These are phyloP conservation scores for Cheilosia vulpina DNA, from an alignment of 2,888 invertebrate genomes.

Conservation along the genomic window DNA sequence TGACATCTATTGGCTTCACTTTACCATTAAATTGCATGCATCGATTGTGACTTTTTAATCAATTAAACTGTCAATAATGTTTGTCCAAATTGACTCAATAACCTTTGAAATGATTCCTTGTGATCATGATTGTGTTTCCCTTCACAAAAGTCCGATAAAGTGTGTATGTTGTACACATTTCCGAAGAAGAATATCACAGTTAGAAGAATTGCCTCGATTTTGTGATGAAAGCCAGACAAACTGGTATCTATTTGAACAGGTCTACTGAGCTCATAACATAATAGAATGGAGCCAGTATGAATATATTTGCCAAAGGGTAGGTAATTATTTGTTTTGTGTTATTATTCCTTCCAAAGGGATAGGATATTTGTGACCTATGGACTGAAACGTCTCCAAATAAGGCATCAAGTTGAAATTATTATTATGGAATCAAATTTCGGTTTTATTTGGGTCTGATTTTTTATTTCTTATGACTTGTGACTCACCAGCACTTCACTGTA, in stretches of 20 bases:
- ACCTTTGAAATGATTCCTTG: not conserved
- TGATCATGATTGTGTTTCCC: no score
- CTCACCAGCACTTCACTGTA: slow-evolving; percentile 11
- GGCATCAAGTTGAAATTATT: slow-evolving; percentile 2
- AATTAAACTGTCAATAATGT: slow-evolving; percentile 19
- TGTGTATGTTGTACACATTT: no score
- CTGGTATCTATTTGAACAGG: slow-evolving; percentile 5
- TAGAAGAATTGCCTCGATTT: no score
- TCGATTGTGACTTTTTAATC: slow-evolving; percentile 16
- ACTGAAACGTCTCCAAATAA: slow-evolving; percentile 6
- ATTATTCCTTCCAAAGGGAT: not conserved
- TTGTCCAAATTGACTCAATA: slow-evolving; percentile 5
- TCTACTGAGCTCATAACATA: slow-evolving; percentile 13
- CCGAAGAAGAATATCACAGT: no score
- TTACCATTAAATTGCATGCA: slow-evolving; percentile 4
- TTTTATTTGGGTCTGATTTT: not conserved
- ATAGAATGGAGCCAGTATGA: slow-evolving; percentile 19
- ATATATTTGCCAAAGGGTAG: slow-evolving; percentile 4
- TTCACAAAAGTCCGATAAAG: no score
- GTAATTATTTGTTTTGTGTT: slow-evolving; percentile 7
- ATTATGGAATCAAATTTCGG: not conserved
- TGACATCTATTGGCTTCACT: not conserved
- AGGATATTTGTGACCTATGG: not conserved
- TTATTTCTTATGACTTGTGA: not conserved
- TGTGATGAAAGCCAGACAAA: no score